phyloP scores from a whole-genome alignment of 2,113 vertebrate species.

The Ageneiosus marmoratus region DNA sequence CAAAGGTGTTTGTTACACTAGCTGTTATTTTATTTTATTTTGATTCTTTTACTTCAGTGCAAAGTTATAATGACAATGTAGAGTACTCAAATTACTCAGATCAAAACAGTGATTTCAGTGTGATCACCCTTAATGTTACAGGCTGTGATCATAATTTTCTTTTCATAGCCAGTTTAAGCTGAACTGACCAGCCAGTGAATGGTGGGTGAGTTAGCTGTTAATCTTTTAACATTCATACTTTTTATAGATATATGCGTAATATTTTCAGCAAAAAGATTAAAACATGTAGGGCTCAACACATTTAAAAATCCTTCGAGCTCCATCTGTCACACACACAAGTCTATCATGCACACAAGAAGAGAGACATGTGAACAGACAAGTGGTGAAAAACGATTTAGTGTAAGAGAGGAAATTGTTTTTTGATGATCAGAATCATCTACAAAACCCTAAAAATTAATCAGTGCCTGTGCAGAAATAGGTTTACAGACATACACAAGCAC shows the following conservation, averaged over 20 bases:
- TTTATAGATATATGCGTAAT: background rate
- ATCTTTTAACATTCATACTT: background rate
- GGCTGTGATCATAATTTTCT: background rate
- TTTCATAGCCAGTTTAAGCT: background rate
- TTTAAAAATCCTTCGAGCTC: background rate
- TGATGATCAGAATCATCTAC: background rate
- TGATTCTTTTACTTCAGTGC: background rate
- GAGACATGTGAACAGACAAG: background rate
- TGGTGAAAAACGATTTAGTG: background rate
- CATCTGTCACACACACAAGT: background rate
- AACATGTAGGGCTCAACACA: background rate
- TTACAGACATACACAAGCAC: constrained; percentile 1
- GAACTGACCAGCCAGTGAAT: background rate
- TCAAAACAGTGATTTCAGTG: background rate
- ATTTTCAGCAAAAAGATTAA: background rate
- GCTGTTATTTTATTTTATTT: background rate
- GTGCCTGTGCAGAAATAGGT: background rate
- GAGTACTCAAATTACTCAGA: background rate
- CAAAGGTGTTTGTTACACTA: background rate
- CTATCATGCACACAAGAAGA: background rate
- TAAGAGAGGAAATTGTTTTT: background rate
- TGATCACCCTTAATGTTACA: background rate
- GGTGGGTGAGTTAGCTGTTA: background rate
- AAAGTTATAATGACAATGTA: background rate
- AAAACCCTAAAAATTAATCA: background rate